These are phyloP conservation scores for Patiria miniata DNA, from an alignment of 35 echinoderm and acorn worm genomes.

Conservation along the genomic window DNA sequence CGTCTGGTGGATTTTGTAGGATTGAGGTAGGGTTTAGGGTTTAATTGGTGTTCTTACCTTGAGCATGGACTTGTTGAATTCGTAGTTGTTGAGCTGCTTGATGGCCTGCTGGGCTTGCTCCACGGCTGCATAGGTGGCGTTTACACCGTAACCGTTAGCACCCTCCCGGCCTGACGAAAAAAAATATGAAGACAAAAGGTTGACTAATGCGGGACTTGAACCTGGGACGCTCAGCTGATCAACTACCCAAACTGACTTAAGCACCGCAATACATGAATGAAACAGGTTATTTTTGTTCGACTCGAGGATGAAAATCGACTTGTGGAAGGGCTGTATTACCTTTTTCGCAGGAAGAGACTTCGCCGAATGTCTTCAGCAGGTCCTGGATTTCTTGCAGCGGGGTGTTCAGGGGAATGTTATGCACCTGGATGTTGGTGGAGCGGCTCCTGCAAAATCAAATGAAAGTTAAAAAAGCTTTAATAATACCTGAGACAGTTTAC, in stretches of 20 bases:
- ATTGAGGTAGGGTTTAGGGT: too few relatives aligned
- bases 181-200: background rate
- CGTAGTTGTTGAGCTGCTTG: conserved; percentile 83
- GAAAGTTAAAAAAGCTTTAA: background rate
- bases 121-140: conserved; percentile 77
- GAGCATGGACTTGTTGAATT: conserved; percentile 76
- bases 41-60: conserved; percentile 57
- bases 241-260: too few relatives aligned
- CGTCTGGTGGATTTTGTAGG: too few relatives aligned
- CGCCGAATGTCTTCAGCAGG: conserved; percentile 68
- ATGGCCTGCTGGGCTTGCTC: conserved; percentile 97
- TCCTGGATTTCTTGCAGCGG: conserved; percentile 58
- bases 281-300: too few relatives aligned
- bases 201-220: background rate
- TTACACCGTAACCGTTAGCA: conserved; percentile 78
- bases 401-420: conserved; percentile 72
- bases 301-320: too few relatives aligned
- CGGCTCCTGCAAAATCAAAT: conserved; percentile 40
- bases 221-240: too few relatives aligned
- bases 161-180: conserved; percentile 65
- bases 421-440: conserved; percentile 60
- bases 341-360: conserved; percentile 69
- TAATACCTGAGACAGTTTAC: too few relatives aligned
- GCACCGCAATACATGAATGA: too few relatives aligned
- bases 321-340: conserved; percentile 18